Base-by-base conservation (phyloP, 2,113 vertebrate genomes). In the Lepisosteus oculatus region DNA sequence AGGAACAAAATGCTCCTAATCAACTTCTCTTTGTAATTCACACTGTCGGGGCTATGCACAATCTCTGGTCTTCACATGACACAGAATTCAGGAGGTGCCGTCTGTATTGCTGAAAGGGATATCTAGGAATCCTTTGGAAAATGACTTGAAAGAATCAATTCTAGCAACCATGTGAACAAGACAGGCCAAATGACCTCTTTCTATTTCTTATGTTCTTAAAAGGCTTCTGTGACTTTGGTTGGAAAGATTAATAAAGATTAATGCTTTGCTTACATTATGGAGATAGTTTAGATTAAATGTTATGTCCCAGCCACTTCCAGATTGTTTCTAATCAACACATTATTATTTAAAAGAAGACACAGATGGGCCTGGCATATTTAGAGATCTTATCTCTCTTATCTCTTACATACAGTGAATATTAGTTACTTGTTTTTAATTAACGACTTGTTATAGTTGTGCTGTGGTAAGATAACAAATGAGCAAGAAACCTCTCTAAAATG, bases 351-450 rank as follows among this genome's bases (percentile, higher is more conserved):
- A 65, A 51, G 79, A 70, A 73, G 2, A 69, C 71, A 59, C 87
- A 90, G 86, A 92, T 87, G 86, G 88, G 79, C 76, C 81, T 83
- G 83, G 85, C 86, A 83, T 74, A 74, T 81, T 72, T 75, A 81
- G 79, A 80, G 77, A 29, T 29, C 29, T 72, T 74, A 76, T 65
- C 76, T 72, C 65, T 74, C 79, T 79, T 79, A 84, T 79, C 88
- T 87, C 85, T 80, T 84, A 85, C 67, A 70, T 74, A 54, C 67
- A 74, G 76, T 78, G 70, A 68, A 65, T 66, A 73, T 76, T 76
- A 66, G 29, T 29, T 29, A 29, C 29, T 67, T 76, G 67, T 68
- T 77, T 71, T 63, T 65, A 68, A 66, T 61, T 72, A 15, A 13
- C 11, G 64, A 72, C 78, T 80, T 44, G 72, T 76, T 78, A 76